Conservation (phyloP, 2,888 invertebrate genomes). For the Patella depressa region DNA sequence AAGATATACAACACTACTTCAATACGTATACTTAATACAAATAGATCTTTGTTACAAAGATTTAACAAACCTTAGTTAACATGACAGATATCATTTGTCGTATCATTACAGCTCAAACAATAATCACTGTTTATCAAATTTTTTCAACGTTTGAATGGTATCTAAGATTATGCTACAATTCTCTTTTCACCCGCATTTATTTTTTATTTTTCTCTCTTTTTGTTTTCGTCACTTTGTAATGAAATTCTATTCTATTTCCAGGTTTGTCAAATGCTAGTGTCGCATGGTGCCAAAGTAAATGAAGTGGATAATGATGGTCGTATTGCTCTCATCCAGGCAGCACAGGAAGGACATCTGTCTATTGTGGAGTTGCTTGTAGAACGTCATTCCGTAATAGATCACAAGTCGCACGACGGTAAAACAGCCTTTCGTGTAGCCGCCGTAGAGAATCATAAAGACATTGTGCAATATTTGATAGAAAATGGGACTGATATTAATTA, state of each 20-base stretch:
- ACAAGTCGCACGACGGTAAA: conserved; percentile 83
- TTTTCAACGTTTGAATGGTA: too few relatives aligned
- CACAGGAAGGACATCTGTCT: conserved; percentile 76
- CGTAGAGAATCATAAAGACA: conserved; percentile 83
- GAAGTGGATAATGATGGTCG: conserved; percentile 73
- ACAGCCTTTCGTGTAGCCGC: conserved; percentile 78
- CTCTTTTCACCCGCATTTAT: too few relatives aligned
- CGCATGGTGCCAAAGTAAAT: conserved; percentile 71
- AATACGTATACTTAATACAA: too few relatives aligned
- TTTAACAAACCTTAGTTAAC: too few relatives aligned
- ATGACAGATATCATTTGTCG: too few relatives aligned
- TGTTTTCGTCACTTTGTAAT: not conserved
- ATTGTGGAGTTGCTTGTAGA: conserved; percentile 59
- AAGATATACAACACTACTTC: too few relatives aligned
- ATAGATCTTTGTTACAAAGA: too few relatives aligned
- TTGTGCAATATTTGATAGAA: conserved; percentile 71
- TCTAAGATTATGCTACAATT: too few relatives aligned
- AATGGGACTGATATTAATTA: conserved; percentile 84
- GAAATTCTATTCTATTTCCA: conserved; percentile 71
- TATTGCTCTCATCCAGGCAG: conserved; percentile 79
- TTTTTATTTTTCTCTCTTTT: too few relatives aligned
- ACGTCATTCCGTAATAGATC: conserved; percentile 60
- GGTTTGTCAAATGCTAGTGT: conserved; percentile 72
- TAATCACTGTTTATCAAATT: too few relatives aligned
- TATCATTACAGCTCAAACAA: too few relatives aligned